Evolutionary conservation across 2,113 vertebrate species (phyloP), one percentile per base, ranked within the genome.

Genomic region (Macquaria ambigua): DNA sequence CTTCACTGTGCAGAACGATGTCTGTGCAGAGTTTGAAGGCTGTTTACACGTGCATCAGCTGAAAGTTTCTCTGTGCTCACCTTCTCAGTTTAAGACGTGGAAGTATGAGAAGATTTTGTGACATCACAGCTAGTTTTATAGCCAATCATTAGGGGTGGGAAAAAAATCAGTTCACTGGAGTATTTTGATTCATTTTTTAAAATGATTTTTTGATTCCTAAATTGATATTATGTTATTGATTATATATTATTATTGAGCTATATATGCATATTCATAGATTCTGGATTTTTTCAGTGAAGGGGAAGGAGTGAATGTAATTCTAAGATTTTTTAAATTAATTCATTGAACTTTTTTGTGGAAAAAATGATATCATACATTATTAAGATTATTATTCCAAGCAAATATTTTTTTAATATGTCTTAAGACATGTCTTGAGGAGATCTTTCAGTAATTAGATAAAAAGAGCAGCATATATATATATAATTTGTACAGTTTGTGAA

Each of bases 401-500:
- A 18, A n/a, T 8, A n/a, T 56, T n/a, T n/a, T 31, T 62, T 34
- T 31, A 15, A 59, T 62, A 7, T 21, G 1, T 63, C 1, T 21
- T 10, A 0, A 20, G 21, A 63, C 16, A 37, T 62, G 59, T 25
- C 12, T 61, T 28, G 15, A 53, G 15, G 58, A 12, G 56, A 58
- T 59, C 6, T 59, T 16, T 34, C 3, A 62, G 61, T 6, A 63
- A 56, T 23, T 56, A 9, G 31, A 9, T 18, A 16, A 15, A 59
- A 59, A 16, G n/a, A 58, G 11, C 25, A 59, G n/a, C 59, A 18
- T 31, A 31, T 31, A 31, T 28, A 5, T 31, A 28, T 20, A 8
- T 41, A 53, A n/a, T n/a, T n/a, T 73, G 52, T 73, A 28, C 56
- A 62, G 28, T 50, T 21, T 31, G 34, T 72, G 58, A 63, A 41